Evolutionary conservation across 2,888 invertebrate genomes (phyloP).

Genomic region (Pyrgus malvae): DNA sequence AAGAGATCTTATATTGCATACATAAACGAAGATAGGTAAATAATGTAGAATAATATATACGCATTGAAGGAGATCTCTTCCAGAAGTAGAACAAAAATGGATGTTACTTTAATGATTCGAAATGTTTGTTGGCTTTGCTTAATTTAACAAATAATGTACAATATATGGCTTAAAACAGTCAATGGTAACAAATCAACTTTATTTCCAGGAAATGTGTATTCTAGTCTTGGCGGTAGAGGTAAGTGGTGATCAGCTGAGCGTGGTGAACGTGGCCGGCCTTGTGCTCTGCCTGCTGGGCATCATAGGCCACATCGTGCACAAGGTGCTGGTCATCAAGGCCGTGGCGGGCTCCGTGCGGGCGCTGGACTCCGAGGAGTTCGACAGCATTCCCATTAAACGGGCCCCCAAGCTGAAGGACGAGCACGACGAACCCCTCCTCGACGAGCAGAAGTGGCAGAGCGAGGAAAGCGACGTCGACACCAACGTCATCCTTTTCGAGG

Average conservation of each 20-base stretch:
- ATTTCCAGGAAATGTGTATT: conserved; percentile 94
- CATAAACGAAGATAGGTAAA: too few species aligned
- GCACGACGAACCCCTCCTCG: conserved; percentile 56
- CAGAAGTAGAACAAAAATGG: too few species aligned
- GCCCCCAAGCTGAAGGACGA: conserved; percentile 47
- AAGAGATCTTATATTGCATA: too few species aligned
- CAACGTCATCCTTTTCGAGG: conserved; percentile 79
- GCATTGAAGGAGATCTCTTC: too few species aligned
- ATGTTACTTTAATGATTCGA: too few species aligned
- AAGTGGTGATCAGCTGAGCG: conserved; percentile 92
- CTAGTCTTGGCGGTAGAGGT: conserved; percentile 93
- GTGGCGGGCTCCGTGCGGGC: conserved; percentile 57
- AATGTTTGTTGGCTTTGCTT: too few species aligned
- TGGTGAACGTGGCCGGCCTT: conserved; percentile 92
- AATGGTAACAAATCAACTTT: too few species aligned
- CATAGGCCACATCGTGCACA: conserved; percentile 90
- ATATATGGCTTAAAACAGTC: too few species aligned
- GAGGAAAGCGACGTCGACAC: conserved; percentile 76
- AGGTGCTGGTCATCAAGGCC: conserved; percentile 69
- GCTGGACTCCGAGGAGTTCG: conserved; percentile 52
- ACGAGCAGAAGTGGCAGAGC: conserved; percentile 55
- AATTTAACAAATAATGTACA: too few species aligned
- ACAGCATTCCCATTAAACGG: conserved; percentile 38
- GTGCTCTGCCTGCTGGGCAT: conserved; percentile 95
- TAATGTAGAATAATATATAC: too few species aligned